Conservation (phyloP, 1,140 invertebrate species). For the Chrysoperla carnea region DNA sequence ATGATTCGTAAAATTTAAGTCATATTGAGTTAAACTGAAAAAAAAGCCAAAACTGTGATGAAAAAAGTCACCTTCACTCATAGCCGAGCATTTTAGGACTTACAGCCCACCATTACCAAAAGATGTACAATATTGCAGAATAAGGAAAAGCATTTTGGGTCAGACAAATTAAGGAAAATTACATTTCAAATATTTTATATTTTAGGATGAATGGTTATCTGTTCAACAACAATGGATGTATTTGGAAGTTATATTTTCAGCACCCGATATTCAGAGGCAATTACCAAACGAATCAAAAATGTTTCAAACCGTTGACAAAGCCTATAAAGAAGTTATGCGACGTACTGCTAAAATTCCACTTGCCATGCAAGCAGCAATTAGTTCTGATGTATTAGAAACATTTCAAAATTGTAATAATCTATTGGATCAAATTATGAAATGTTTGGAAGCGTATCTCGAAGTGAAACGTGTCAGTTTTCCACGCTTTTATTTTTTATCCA, state of each 20-base stretch:
- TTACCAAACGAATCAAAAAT: conserved; percentile 68
- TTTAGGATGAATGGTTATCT: conserved; percentile 63
- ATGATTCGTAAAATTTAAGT: no score
- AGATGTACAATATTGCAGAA: no score
- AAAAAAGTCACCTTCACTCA: no score
- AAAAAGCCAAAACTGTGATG: no score
- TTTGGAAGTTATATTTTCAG: conserved; percentile 74
- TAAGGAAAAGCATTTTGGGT: no score
- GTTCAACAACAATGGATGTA: conserved; percentile 79
- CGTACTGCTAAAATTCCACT: conserved; percentile 48
- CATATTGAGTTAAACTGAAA: no score
- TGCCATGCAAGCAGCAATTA: conserved; percentile 47
- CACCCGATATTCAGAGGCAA: conserved; percentile 74
- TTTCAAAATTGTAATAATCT: conserved; percentile 57
- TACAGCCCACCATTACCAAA: no score
- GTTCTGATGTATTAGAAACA: conserved; percentile 45
- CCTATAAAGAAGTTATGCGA: conserved; percentile 71
- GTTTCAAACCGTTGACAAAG: conserved; percentile 68
- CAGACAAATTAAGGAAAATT: no score
- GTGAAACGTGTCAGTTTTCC: conserved; percentile 83
- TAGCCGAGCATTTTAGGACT: no score
- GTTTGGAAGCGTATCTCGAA: conserved; percentile 62
- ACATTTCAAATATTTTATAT: no score
- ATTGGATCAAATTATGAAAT: conserved; percentile 67
- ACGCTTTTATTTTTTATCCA: conserved; percentile 83